Evolutionary conservation across 2,797 vertebrate genomes (phyloP).

Genomic region (Sarcophilus harrisii): DNA sequence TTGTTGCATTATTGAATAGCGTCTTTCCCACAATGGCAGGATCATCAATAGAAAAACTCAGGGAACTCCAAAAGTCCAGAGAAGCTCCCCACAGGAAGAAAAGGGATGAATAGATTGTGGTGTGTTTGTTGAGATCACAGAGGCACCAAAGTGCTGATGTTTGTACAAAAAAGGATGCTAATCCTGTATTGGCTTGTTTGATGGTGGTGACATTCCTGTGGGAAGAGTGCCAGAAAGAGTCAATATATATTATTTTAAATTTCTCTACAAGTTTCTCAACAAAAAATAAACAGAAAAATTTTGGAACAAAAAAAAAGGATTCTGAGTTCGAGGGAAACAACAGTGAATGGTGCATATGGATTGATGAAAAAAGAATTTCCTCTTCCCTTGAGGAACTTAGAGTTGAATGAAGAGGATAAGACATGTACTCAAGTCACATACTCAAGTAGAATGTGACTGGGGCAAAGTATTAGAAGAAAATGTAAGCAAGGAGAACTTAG

Average conservation of each 20-base stretch:
- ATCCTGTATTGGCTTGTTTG: constrained; percentile 4
- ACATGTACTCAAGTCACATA: neutral
- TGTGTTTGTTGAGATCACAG: neutral
- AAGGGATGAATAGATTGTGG: neutral
- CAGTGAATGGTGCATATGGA: neutral
- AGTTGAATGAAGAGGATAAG: neutral
- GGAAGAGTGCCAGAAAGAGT: neutral
- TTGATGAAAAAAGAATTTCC: neutral
- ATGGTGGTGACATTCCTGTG: neutral
- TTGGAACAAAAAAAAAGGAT: neutral
- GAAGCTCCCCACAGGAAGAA: neutral
- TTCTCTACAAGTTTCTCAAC: neutral
- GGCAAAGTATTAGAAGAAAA: neutral
- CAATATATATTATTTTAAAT: constrained; percentile 8
- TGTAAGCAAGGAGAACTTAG: neutral
- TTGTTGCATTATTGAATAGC: neutral
- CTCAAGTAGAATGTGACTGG: neutral
- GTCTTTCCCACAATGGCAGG: neutral
- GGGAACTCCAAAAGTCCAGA: constrained; percentile 15
- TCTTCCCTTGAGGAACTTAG: neutral
- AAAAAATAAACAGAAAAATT: neutral
- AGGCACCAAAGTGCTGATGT: neutral
- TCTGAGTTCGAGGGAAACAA: neutral
- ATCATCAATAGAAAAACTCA: neutral
- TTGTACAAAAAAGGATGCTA: neutral